Evolutionary conservation across 1,140 invertebrate species (phyloP).

Genomic region (Drosophila sucinea): DNA sequence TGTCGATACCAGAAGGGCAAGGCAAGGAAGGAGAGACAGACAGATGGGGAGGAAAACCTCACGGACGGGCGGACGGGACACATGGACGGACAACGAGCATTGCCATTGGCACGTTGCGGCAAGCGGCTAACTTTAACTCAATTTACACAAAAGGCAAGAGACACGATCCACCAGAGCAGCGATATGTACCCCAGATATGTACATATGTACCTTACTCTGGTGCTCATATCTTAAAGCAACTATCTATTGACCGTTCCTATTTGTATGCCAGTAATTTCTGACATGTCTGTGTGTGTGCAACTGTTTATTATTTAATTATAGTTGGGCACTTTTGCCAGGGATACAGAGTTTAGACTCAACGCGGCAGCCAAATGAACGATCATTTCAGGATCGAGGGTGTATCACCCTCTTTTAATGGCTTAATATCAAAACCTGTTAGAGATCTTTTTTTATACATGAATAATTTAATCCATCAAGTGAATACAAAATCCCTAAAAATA

Average conservation of each 20-base stretch:
- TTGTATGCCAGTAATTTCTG: conserved; percentile 36
- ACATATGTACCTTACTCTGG: conserved; percentile 6
- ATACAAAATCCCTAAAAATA: too few species aligned
- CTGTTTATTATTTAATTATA: conserved; percentile 70
- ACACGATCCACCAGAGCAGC: conserved; percentile 28
- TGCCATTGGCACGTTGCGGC: conserved; percentile 50
- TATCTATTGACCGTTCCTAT: conserved; percentile 49
- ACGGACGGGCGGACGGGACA: not conserved
- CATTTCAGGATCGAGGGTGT: too few species aligned
- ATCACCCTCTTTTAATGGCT: too few species aligned
- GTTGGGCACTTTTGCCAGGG: conserved; percentile 26
- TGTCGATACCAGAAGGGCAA: not conserved
- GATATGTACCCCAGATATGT: conserved; percentile 3
- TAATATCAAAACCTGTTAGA: too few species aligned
- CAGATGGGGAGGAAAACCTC: not conserved
- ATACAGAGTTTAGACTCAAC: not conserved
- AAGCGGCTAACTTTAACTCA: conserved; percentile 43
- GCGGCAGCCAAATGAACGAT: too few species aligned
- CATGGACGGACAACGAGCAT: not conserved
- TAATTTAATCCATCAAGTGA: too few species aligned
- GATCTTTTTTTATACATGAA: too few species aligned
- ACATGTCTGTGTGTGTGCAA: conserved; percentile 39
- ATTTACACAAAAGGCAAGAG: conserved; percentile 50
- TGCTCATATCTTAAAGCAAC: conserved; percentile 3
- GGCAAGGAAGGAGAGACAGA: not conserved